These are phyloP conservation scores for Diprion similis DNA, from an alignment of 1,140 invertebrate genomes.

Conservation along the genomic window DNA sequence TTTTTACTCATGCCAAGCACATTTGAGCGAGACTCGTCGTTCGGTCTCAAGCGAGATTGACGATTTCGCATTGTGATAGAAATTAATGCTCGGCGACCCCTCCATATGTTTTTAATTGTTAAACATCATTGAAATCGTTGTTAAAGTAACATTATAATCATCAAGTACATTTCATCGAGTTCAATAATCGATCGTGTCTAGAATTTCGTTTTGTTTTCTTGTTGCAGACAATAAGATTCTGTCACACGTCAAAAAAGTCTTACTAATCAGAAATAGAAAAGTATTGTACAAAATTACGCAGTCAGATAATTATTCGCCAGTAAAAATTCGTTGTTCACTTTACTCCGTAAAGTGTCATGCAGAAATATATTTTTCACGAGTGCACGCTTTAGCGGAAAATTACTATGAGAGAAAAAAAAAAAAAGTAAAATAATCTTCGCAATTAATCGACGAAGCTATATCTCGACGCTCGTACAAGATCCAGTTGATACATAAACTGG, in stretches of 20 bases:
- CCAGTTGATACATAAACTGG: not conserved
- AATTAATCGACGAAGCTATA: constrained; percentile 12
- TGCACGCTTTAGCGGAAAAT: constrained; percentile 13
- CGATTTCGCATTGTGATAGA: not conserved
- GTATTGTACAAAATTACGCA: not conserved
- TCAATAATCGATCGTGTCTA: too few relatives aligned
- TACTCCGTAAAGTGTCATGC: constrained; percentile 27
- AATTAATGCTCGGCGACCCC: constrained; percentile 41
- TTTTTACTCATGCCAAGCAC: too few relatives aligned
- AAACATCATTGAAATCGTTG: too few relatives aligned
- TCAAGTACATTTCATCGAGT: too few relatives aligned
- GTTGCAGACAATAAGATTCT: constrained; percentile 57
- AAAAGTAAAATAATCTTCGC: constrained; percentile 23
- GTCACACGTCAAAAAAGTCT: constrained; percentile 25
- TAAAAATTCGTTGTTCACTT: not conserved
- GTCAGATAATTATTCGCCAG: too few relatives aligned
- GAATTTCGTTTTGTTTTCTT: not conserved
- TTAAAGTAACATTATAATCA: too few relatives aligned
- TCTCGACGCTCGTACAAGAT: too few relatives aligned
- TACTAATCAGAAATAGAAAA: not conserved
- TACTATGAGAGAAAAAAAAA: constrained; percentile 12
- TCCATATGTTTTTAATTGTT: constrained; percentile 44
- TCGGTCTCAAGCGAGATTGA: too few relatives aligned
- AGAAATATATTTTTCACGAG: constrained; percentile 24
- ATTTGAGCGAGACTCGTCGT: too few relatives aligned